Base-by-base conservation (phyloP, 2,888 invertebrate genomes). In the Stratiomys singularior region DNA sequence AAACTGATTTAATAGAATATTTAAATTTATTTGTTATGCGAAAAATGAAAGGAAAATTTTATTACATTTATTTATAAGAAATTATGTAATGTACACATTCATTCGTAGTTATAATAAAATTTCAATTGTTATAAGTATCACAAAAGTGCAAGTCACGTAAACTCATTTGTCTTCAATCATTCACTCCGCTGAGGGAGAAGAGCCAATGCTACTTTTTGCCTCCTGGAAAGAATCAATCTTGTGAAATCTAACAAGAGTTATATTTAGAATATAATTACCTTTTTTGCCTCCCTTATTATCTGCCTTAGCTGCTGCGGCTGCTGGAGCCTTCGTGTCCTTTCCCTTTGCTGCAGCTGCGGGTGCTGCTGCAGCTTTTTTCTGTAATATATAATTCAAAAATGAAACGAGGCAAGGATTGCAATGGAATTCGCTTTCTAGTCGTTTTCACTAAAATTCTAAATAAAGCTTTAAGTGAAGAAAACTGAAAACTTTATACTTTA, bases 201-300 rank as follows among this genome's bases (percentile, higher is more conserved):
- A 44, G 25, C 18, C 3, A 64, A 27, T 28, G 77, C 71, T 76
- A 78, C 64, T 79, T 79, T 44, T 79, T 79, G 15, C 79, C 79
- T 27, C 79, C 79, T 79, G 56, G 56, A 63, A 67, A 52, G 27
- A 47, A 37, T 66, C 52, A 28, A 52, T n/a, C 60, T 78, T 11
- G 15, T 27, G 9, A 44, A 47, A 37, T 37, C 13, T 4, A 71
- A 15, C 1, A 11, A 27, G 21, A 66, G 28, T 60, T 60, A 4
- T 21, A 7, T 60, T 21, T 25, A 25, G 15, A 60, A 7, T 11
- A 4, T 7, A 28, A n/a, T 44, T 85, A 78, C 86, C 86, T 80
- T 86, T 86, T 78, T 86, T 86, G 18, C 83, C 85, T 63, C 83
- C 84, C 27, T 79, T 79, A 37, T 37, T 37, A 2, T 23, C 58